Percentiles rank a stretch among this genome's conserved stretches.
phyloP scores from a whole-genome alignment of 1,140 invertebrate species.

The Papilio xuthus region DNA sequence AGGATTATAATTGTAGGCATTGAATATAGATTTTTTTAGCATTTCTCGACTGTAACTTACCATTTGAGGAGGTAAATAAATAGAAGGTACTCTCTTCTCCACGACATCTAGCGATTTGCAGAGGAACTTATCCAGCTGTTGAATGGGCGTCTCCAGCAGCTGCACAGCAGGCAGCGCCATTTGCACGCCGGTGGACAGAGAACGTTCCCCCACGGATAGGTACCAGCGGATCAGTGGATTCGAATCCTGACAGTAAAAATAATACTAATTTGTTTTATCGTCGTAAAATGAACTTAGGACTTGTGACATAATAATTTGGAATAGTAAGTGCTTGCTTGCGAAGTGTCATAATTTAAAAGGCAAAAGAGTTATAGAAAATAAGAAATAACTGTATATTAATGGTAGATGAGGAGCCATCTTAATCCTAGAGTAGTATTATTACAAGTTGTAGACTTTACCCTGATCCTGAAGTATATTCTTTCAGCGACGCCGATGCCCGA shows the following conservation, averaged over 20 bases:
- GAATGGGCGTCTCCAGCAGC: slow-evolving; percentile 85
- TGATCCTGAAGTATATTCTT: slow-evolving; percentile 86
- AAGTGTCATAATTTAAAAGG: no score
- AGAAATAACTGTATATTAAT: no score
- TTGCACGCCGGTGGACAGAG: slow-evolving; percentile 85
- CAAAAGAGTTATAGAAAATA: no score
- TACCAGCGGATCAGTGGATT: slow-evolving; percentile 88
- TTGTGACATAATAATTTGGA: no score
- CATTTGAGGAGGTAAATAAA: slow-evolving; percentile 88
- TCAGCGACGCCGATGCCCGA: slow-evolving; percentile 86
- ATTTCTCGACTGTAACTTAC: slow-evolving; percentile 77
- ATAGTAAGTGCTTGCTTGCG: no score
- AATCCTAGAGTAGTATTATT: background rate
- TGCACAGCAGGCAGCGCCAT: slow-evolving; percentile 86
- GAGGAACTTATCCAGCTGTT: slow-evolving; percentile 87
- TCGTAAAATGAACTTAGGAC: no score
- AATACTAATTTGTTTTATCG: background rate
- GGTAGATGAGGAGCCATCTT: background rate
- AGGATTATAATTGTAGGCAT: no score
- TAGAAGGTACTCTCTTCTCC: slow-evolving; percentile 88
- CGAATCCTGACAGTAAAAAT: slow-evolving; percentile 79
- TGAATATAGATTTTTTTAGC: no score
- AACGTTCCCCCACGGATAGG: slow-evolving; percentile 86
- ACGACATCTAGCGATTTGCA: slow-evolving; percentile 90
- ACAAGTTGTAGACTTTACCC: slow-evolving; percentile 78